These are phyloP conservation scores for Drosophila testacea DNA, from an alignment of 2,888 invertebrate species.

Conservation along the genomic window DNA sequence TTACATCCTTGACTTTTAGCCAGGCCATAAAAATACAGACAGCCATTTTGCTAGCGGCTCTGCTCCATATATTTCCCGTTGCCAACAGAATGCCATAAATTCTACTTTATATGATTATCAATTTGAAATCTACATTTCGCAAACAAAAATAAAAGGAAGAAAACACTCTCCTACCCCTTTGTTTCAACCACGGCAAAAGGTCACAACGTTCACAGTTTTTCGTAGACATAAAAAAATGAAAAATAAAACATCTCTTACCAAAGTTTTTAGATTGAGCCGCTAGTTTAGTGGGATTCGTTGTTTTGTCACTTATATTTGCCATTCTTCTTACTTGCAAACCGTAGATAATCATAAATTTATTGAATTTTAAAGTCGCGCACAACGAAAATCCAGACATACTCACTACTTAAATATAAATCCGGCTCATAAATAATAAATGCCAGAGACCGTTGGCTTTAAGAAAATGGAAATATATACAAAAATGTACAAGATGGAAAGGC, in stretches of 20 bases:
- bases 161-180: conserved; percentile 7
- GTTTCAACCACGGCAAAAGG: conserved; percentile 34
- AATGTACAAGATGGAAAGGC: neutral
- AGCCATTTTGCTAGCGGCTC: conserved; percentile 25
- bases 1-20: conserved; percentile 60
- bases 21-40: conserved; percentile 59
- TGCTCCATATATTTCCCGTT: conserved; percentile 21
- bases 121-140: conserved; percentile 64
- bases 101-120: conserved; percentile 77
- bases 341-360: conserved; percentile 83
- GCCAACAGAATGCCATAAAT: conserved; percentile 63
- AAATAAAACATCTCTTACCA: conserved; percentile 23
- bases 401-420: conserved; percentile 25
- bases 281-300: conserved; percentile 43
- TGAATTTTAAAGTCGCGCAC: conserved; percentile 72
- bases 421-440: conserved; percentile 57
- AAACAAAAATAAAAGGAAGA: conserved; percentile 19
- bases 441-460: neutral
- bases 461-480: neutral
- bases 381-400: conserved; percentile 17
- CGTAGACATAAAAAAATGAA: conserved; percentile 34
- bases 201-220: conserved; percentile 30
- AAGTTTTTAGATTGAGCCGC: conserved; percentile 29
- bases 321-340: conserved; percentile 36
- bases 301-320: conserved; percentile 45